Base-by-base conservation (phyloP, 2,797 vertebrate species). In the Carapus acus region DNA sequence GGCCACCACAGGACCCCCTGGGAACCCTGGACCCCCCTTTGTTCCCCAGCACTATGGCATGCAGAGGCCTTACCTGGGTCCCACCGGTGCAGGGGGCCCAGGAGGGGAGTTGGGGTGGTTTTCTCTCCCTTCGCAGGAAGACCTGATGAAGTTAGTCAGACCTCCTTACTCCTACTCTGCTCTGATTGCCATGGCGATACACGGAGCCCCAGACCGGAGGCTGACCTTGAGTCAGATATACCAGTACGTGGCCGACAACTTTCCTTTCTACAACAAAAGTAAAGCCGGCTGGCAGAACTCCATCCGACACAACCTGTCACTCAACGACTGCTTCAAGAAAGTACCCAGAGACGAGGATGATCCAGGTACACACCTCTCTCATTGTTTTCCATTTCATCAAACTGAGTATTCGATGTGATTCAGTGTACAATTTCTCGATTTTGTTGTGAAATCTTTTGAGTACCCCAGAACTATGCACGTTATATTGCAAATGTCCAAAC, bases 211-310 rank as follows among this genome's bases (percentile, higher is more conserved):
- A 0, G 95, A 97, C 13, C 90, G 90, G 62, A 90, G 96, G 43
- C 87, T 99, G 73, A 99, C 96, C 0, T 86, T 99, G 45, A 99
- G 96, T 74, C 96, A 99, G 80, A 99, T 99, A 79, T 99, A 99
- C 84, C 95, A 97, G 75, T 99, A 98, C 0, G 96, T 99, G 31
- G 95, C 96, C 0, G 95, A 99, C 81, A 98, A 98, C 73, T 99
- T 99, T 58, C 96, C 96, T 0, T 99, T 99, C 77, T 99, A 99
- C 76, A 99, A 97, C 84, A 97, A 96, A 79, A 98, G 95, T 78
- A 98, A 98, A 63, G 95, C 95, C 0, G 95, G 95, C 57, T 98
- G 95, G 95, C 95, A 98, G 85, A 98, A 98, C 60, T 98, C 95
- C 73, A 98, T 98, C 53, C 89, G 95, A 37, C 95, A 98, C 86